phyloP scores from a whole-genome alignment of 2,797 vertebrate species.

The Coreius guichenoti region DNA sequence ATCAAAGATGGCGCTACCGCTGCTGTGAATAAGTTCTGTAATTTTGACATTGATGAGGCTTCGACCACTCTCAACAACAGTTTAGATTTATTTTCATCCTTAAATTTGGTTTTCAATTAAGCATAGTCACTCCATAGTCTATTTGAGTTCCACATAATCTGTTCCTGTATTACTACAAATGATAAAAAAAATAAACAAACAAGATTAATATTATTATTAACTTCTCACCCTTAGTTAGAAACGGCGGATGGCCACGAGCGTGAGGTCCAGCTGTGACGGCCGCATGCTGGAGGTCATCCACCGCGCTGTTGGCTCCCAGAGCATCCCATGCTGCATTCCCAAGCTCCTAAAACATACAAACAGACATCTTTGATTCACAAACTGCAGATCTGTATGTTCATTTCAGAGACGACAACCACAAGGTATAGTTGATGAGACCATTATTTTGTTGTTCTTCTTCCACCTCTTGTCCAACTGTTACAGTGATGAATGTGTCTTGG shows the following conservation, averaged over 20 bases:
- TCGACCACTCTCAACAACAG: too few species aligned
- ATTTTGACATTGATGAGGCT: too few species aligned
- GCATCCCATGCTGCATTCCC: conserved; percentile 62
- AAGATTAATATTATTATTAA: background rate
- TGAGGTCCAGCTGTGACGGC: conserved; percentile 68
- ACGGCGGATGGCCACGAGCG: conserved; percentile 73
- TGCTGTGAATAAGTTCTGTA: too few species aligned
- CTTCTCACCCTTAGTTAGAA: conserved; percentile 79
- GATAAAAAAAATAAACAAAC: background rate
- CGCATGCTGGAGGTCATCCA: conserved; percentile 67
- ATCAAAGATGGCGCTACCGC: too few species aligned
- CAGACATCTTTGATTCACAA: background rate
- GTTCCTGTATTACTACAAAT: background rate
- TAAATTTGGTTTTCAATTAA: too few species aligned
- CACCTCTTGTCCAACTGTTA: conserved; percentile 1
- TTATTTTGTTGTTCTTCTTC: conserved; percentile 7
- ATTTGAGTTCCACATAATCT: too few species aligned
- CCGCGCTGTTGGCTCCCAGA: conserved; percentile 59
- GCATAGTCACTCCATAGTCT: too few species aligned
- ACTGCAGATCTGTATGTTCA: background rate
- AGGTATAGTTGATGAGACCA: conserved; percentile 1
- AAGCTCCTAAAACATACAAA: conserved; percentile 54
- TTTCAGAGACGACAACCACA: background rate
- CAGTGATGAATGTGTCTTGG: conserved; percentile 15
- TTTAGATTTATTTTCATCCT: too few species aligned